Base-by-base conservation (phyloP, 2,113 vertebrate genomes). In the Paramormyrops kingsleyae region DNA sequence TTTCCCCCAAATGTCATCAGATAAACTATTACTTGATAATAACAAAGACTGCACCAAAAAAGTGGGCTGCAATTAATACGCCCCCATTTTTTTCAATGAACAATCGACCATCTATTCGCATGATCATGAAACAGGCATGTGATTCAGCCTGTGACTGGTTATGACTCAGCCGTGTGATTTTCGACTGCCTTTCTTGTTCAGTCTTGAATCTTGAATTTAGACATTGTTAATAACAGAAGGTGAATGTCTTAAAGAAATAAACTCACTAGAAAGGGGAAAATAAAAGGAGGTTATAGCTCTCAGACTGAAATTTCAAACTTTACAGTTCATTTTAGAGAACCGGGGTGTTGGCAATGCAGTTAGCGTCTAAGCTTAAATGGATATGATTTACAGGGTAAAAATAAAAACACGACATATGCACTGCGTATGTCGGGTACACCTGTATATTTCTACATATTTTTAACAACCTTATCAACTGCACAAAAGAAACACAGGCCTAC, bases 41-140 rank as follows among this genome's bases (percentile, higher is more conserved):
- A 59, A 39, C 56, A 70, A 88, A 46, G 44, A 27, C 19, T 7
- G 3, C 19, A n/a, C 19, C 27, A 66, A 88, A 66, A 66, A 35
- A 56, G 6, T 59, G 49, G 31, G 19, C 3, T 4, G 35, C 77
- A 89, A 59, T 89, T 89, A 89, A 56, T 39, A 49, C 42, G 44
- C 50, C 46, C 42, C 31, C 31, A 31, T 24, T 87, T 50, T 52
- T 59, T 19, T 27, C 59, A 52, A 10, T 50, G 89, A 53, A 90
- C 89, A 90, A 90, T 74, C 47, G 39, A 74, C 10, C 59, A 42
- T 87, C 46, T 90, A 87, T 90, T 17, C 19, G 85, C 21, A 44
- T 24, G 84, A 35, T 49, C 84, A n/a, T 87, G n/a, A 87, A 87
- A 70, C 15, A 53, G 35, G 59, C 84, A 77, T 49, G 77, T 87